Evolutionary conservation across 2,113 vertebrate species (phyloP), one percentile per base, ranked within the genome.

Genomic region (Urocitellus parryii): DNA sequence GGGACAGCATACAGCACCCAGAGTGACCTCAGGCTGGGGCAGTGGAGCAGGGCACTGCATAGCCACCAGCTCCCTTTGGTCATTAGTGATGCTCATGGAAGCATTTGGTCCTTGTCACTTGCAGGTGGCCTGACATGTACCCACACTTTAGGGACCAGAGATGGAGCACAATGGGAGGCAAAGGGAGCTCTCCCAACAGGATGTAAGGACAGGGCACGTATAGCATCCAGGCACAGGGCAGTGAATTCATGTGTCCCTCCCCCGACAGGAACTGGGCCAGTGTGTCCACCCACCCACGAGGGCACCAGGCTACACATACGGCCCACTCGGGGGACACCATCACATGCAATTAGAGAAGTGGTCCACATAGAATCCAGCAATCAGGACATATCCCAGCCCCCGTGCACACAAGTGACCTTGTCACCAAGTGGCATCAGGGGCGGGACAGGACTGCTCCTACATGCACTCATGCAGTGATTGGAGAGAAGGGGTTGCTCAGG

Each of bases 321-420:
- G 3, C 72, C 82, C 56, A 0, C 16, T 82, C 39, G 13, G 16
- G 32, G 29, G 73, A 63, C 34, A 24, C 20, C 37, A 32, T 3
- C n/a, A 1, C 0, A 6, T 0, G 9, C 58, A 1, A 5, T 5
- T 20, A 72, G 34, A 45, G 65, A 83, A 3, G 12, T 0, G 5
- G 24, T 67, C 80, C 37, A 4, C 65, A 42, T 14, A 63, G 86
- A 70, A 39, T 24, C 79, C 4, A 29, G 27, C 70, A 3, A 0
- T 3, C 25, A 37, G 58, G 8, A 85, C 25, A 13, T 34, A 42
- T 32, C 78, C 45, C 56, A 25, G 77, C 9, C 45, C 27, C 76
- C 45, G 53, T 27, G 53, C 89, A 68, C 70, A 42, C 4, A 7
- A n/a, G 70, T 22, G 39, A 53, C 68, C 29, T 0, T 63, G 25